Conservation (phyloP, 2,113 vertebrate genomes). For the Neolamprologus variostigma region DNA sequence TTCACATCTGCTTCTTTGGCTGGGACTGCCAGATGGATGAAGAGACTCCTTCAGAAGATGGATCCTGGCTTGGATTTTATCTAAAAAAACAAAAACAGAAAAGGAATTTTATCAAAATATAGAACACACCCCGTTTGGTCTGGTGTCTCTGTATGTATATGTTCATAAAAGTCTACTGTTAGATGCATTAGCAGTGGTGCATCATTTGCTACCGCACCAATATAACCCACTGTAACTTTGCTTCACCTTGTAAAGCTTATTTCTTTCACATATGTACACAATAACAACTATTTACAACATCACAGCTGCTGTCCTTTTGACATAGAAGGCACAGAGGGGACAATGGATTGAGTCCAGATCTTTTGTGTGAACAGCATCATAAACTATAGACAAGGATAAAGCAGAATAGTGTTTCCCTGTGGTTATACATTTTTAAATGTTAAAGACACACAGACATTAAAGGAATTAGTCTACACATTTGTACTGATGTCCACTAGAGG, state of each 20-base stretch:
- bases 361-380: neutral
- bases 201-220: neutral
- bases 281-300: neutral
- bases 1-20: conserved; percentile 19
- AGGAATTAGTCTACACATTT: neutral
- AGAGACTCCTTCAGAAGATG: neutral
- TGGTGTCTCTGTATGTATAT: neutral
- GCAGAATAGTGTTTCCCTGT: neutral
- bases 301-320: neutral
- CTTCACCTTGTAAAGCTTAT: neutral
- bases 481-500: conserved; percentile 38
- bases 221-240: neutral
- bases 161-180: neutral
- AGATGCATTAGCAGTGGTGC: neutral
- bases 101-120: neutral
- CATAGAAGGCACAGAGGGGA: neutral
- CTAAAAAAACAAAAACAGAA: conserved; percentile 2
- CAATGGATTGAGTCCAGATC: neutral
- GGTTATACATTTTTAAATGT: neutral
- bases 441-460: neutral
- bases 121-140: neutral
- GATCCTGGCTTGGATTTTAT: conserved; percentile 26
- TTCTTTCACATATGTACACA: neutral
- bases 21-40: neutral
- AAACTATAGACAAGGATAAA: neutral